Evolutionary conservation across 2,113 vertebrate genomes (phyloP), one percentile per base, ranked within the genome.

Genomic region (Baryphthengus martii): DNA sequence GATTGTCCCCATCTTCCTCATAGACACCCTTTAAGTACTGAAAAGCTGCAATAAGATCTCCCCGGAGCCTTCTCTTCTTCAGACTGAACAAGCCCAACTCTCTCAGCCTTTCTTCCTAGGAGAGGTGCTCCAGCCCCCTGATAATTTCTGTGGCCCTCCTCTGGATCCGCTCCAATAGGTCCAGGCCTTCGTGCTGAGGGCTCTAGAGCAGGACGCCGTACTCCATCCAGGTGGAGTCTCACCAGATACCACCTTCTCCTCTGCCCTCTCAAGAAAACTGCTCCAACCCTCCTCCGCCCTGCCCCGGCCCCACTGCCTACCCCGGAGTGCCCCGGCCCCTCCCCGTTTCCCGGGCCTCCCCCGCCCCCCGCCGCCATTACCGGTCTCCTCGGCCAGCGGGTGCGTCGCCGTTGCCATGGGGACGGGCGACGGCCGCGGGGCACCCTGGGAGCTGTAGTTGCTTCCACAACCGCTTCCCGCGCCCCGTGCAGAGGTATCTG

Each of bases 361-460:
- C 17, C 19, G 19, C 19, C 7, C 5, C 19, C 25, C 25, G 23
- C 73, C 24, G 40, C 89, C 23, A 88, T 96, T 95, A 91, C 73
- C 47, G 18, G 42, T 47, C 88, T 20, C 40, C 44, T 20, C 31
- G 8, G n/a, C 33, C 55, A 49, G 12, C 35, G 1, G 61, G 23
- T 56, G 35, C 67, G 14, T 44, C 45, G 3, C 52, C 12, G 92
- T 67, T 42, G 68, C 96, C 78, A 37, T 61, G 87, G 96, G 33
- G 90, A 97, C 97, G 5, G 33, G 56, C 21, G 3, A 61, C 19
- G 5, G 47, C 70, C 95, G 88, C 94, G 19, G 58, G 21, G 92
- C 61, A 17, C 73, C 8, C 62, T 88, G 83, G 83, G 78, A 85
- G 11, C 0, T 45, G 96, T 74, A 8, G 84, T 76, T 33, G 17